Conservation (phyloP, 2,797 vertebrate species). For the Microctenopoma steveboyesi region DNA sequence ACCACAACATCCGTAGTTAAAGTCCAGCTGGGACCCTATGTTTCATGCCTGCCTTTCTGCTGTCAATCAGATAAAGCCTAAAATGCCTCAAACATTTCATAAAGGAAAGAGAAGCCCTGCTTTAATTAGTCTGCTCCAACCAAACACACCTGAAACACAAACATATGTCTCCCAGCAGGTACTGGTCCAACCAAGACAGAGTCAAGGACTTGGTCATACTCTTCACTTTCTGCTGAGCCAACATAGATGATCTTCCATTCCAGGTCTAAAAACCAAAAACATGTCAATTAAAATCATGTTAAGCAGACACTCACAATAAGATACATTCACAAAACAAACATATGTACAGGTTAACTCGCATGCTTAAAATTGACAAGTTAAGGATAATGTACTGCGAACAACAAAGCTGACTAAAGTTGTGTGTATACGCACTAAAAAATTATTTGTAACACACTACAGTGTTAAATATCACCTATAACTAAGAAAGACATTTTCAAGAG, state of each 20-base stretch:
- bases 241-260: constrained; percentile 97
- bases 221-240: constrained; percentile 93
- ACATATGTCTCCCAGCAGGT: constrained; percentile 93
- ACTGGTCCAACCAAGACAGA: constrained; percentile 92
- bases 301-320: neutral
- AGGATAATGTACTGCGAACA: neutral
- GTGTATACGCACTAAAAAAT: neutral
- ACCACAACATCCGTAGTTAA: no score
- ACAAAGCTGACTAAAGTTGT: neutral
- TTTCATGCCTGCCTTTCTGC: no score
- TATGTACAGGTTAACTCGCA: neutral
- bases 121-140: neutral
- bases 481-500: neutral
- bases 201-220: constrained; percentile 91
- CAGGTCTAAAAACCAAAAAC: constrained; percentile 78
- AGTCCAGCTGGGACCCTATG: no score
- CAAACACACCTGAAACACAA: constrained; percentile 90
- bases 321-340: neutral
- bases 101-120: neutral
- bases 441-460: neutral
- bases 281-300: neutral
- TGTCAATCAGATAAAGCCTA: no score
- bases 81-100: neutral
- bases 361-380: neutral
- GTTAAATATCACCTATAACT: no score